Evolutionary conservation across 2,888 invertebrate genomes (phyloP), one percentile per base, ranked within the genome.

Genomic region (Eupeodes luniger): DNA sequence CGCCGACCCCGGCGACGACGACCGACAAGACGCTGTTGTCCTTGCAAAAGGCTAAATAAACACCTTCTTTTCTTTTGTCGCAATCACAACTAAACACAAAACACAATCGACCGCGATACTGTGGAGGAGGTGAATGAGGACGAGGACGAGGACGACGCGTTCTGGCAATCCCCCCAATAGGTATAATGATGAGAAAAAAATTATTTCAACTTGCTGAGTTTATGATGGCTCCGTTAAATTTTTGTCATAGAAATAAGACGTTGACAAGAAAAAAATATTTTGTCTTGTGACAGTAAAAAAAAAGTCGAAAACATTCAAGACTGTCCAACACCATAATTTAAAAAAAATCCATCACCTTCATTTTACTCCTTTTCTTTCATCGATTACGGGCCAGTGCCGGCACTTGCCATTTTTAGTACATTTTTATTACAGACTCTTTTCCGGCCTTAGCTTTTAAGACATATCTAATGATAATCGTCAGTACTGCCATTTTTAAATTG

Each of bases 171-270:
- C 27, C 27, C 3, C 27, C 1, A 27, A 27, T 27, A 27, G 27
- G 27, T 27, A 64, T 14, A 40, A 70, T 76, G 67, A 87, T 83
- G 81, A 69, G 85, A 74, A 84, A 81, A 47, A 84, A 81, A 84
- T 85, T 78, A 85, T 88, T 81, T 81, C 78, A 76, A 78, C 88
- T 85, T 85, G 55, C 6, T 11, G 53, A 78, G 81, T 88, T 88
- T 85, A 88, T 85, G 81, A 88, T 85, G 81, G 88, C 85, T 88
- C 81, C 88, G 78, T 85, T 81, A 75, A 85, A 88, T 53, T 85
- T 49, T 27, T 1, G 67, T 62, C 75, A 53, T 66, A 70, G 75
- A 59, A 87, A 81, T 70, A 88, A 88, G 88, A 85, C 78, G 85
- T 85, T 85, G 69, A 81, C 69, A 81, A 64, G 74, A 88, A 69